Evolutionary conservation across 2,888 invertebrate species (phyloP), one percentile per base, ranked within the genome.

Genomic region (Gisinianus flammeolus): DNA sequence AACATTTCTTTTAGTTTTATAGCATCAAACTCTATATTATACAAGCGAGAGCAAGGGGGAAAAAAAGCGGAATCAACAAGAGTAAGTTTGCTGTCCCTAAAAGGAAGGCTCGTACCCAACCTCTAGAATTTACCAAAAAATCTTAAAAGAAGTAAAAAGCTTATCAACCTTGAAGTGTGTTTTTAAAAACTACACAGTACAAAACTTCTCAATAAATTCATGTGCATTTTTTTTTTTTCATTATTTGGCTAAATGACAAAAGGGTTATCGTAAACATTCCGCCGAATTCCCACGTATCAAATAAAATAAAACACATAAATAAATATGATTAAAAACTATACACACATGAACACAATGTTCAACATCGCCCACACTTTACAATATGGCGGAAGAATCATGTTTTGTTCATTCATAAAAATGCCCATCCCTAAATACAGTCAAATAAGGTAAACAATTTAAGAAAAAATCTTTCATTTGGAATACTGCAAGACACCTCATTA

Each of bases 381-480:
- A 68, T 24, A 35, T 68, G 44, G 44, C 22, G 26, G 44, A n/a
- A 67, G n/a, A 31, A 31, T 33, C 33, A 67, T 31, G 31, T 31
- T 67, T 33, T 6, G 0, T 67, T 31, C 68, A 68, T 68, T 68
- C 33, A 33, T 68, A 58, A 62, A 62, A 28, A 72, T 19, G 72
- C n/a, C 56, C 58, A 31, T 58, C 33, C 72, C 58, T 58, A 12
- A 71, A 75, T 75, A 76, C n/a, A 52, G 54, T 76, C 76, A 76
- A 76, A 76, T 76, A 76, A 54, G 76, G 76, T 76, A 56, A 76
- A 76, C 24, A 68, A 44, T 54, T 75, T 28, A 16, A 54, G 31
- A 68, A 54, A 44, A 44, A 68, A 44, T 22, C 35, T 35, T 33
- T 44, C 33, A 33, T 31, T 58, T 58, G 16, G 68, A 31, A 62